phyloP scores from a whole-genome alignment of 2,113 vertebrate genomes.

The Nymphicus hollandicus region DNA sequence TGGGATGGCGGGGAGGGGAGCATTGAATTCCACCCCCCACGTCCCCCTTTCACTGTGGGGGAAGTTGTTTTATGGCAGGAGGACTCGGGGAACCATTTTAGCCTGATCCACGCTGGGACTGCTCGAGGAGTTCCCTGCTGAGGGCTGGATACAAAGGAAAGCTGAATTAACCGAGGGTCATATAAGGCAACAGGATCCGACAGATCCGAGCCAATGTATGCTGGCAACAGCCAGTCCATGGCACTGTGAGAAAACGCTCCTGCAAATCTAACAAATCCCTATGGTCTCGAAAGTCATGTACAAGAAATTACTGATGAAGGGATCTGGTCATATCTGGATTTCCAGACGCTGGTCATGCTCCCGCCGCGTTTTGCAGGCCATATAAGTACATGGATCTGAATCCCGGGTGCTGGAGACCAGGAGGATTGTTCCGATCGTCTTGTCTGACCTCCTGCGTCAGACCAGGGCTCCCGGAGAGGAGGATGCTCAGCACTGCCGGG shows the following conservation, averaged over 20 bases:
- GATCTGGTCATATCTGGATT: conserved; percentile 70
- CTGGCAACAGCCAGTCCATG: conserved; percentile 65
- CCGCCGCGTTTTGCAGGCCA: conserved; percentile 42
- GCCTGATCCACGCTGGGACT: conserved; percentile 36
- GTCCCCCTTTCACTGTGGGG: conserved; percentile 34
- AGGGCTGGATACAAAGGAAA: conserved; percentile 62
- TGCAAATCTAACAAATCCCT: conserved; percentile 69
- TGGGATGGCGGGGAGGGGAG: neutral
- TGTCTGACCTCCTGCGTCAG: conserved; percentile 58
- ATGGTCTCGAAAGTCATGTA: conserved; percentile 65
- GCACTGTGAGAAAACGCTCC: conserved; percentile 68
- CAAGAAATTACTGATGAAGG: conserved; percentile 67
- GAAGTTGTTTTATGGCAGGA: conserved; percentile 45
- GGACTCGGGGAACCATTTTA: conserved; percentile 35
- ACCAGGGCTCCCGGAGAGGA: conserved; percentile 10
- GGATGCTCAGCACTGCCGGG: neutral
- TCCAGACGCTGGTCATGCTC: conserved; percentile 64
- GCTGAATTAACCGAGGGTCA: conserved; percentile 61
- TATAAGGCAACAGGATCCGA: conserved; percentile 67
- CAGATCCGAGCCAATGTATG: conserved; percentile 61
- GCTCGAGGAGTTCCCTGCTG: conserved; percentile 53
- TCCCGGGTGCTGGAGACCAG: neutral
- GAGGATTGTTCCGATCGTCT: conserved; percentile 4
- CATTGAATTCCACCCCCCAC: conserved; percentile 42
- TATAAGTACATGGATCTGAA: conserved; percentile 67